Base-by-base conservation (phyloP, 2,888 invertebrate genomes). In the Crematogaster levior region DNA sequence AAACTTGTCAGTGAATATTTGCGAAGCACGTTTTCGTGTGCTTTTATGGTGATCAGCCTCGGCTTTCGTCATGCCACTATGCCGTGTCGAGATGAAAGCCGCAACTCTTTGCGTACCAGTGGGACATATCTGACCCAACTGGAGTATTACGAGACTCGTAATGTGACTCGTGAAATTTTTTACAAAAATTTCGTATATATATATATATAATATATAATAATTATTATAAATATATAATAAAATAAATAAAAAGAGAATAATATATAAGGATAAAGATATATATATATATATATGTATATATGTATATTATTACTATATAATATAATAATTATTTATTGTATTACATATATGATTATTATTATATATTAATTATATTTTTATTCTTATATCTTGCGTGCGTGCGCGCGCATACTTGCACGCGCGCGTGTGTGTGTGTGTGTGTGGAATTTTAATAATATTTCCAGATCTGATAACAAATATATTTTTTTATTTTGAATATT, bases 21-120 rank as follows among this genome's bases (percentile, higher is more conserved):
- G 90, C 87, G 84, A 85, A 90, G 86, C 90, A 88, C 86, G 86
- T 91, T 91, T 90, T 85, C 88, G 88, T 90, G 88, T 91, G 91
- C 90, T 90, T 91, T 91, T 90, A 91, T 89, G 89, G 86, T 88
- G 89, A 92, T 92, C 90, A 89, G 89, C 86, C 85, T 85, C 81
- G 85, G 86, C 85, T 90, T 85, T 91, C 75, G 86, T 82, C 79
- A 66, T 75, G 81, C 77, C 83, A 65, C 84, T 61, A 68, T 75
- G 83, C 60, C 83, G 63, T 81, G 21, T 65, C 30, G 53, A 12
- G 40, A 68, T 77, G 81, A 79, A 70, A 82, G 66, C 82, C 80
- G 51, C 77, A 73, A 61, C 60, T 27, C 73, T 43, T 60, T 72
- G 37, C 56, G 53, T 24, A 30, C 80, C 66, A 72, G 68, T 58